Evolutionary conservation across 2,888 invertebrate species (phyloP).

Genomic region (Mellilla xanthometata): DNA sequence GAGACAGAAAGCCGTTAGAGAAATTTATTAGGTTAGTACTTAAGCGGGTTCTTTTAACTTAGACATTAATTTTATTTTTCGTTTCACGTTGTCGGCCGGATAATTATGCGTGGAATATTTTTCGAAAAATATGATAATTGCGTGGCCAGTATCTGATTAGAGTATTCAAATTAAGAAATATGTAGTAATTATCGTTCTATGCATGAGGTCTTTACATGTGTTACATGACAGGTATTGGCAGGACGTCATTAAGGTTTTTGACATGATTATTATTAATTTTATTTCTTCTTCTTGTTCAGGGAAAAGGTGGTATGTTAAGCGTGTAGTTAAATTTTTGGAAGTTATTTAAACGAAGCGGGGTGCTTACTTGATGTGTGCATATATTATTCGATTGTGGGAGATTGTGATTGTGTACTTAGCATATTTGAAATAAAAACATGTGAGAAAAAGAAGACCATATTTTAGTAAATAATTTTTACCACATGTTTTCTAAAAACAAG

Average conservation of each 20-base stretch:
- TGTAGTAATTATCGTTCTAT: conserved; percentile 15
- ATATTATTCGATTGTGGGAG: too few relatives aligned
- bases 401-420: too few relatives aligned
- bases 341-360: conserved; percentile 6
- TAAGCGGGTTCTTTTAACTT: conserved; percentile 32
- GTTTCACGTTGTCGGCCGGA: conserved; percentile 25
- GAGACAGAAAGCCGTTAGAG: conserved; percentile 30
- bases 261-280: conserved; percentile 9
- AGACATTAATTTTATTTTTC: conserved; percentile 31
- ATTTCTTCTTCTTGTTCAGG: conserved; percentile 5
- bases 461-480: too few relatives aligned
- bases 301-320: neutral
- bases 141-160: conserved; percentile 29
- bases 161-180: conserved; percentile 25
- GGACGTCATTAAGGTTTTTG: conserved; percentile 15
- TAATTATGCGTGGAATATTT: conserved; percentile 35
- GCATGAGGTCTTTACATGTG: conserved; percentile 11
- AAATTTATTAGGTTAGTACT: conserved; percentile 36
- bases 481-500: too few relatives aligned
- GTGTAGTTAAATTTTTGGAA: neutral
- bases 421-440: too few relatives aligned
- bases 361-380: too few relatives aligned
- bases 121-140: conserved; percentile 29
- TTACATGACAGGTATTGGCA: conserved; percentile 7
- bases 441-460: too few relatives aligned